Evolutionary conservation across 2,888 invertebrate species (phyloP), one percentile per base, ranked within the genome.

Genomic region (Spodoptera littoralis): DNA sequence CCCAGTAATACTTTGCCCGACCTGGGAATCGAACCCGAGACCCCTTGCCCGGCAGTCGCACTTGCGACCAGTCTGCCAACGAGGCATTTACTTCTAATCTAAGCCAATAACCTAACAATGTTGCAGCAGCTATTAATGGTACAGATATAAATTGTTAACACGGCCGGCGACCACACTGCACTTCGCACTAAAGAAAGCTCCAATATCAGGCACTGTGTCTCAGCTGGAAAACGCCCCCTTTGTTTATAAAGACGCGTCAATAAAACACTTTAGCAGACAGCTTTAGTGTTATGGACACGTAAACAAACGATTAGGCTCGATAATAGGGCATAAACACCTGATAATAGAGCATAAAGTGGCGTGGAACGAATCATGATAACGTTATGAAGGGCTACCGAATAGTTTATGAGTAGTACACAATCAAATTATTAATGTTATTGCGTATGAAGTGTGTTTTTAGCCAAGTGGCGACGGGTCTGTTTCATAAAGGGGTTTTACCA

Each of bases 261-360:
- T 88, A 87, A 86, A 89, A 79, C 86, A 87, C 84, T 88, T 78
- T 59, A 70, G 65, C 67, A 64, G 82, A 82, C 84, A 82, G 78
- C 81, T 87, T 86, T 72, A 86, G 77, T 84, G 83, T 83, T 83
- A 80, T 75, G 68, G 76, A 78, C 82, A 81, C 82, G 86, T 87
- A 87, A 89, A 88, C 86, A 88, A 85, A 84, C 86, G 73, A 86
- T 89, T 85, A 85, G 76, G 69, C 61, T 30, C 81, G 80, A 82
- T 85, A 85, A 83, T 75, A 67, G 76, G 66, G 62, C 70, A 73
- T 73, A 67, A 70, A 84, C 74, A 70, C 62, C 45, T 80, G 79
- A 82, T 85, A 84, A 84, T 76, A 67, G 78, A 65, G 69, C 76
- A 78, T 81, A 72, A 79, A 81, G 71, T 72, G 79, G 62, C 66